These are phyloP conservation scores for Phaethornis superciliosus DNA, from an alignment of 2,113 vertebrate species.

Conservation along the genomic window DNA sequence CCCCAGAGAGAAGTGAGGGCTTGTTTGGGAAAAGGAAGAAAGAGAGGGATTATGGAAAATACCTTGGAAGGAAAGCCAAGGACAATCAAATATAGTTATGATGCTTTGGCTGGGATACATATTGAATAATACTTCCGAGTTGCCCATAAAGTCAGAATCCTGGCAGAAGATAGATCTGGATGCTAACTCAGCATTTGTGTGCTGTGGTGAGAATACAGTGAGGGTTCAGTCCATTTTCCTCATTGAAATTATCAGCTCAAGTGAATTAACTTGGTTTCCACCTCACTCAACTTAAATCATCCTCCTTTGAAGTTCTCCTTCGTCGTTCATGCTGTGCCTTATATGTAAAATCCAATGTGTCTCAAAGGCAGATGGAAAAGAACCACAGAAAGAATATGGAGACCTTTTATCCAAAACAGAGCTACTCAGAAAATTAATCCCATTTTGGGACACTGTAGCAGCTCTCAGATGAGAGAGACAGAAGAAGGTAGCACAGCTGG, in stretches of 20 bases:
- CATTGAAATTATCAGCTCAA: slow-evolving; percentile 16
- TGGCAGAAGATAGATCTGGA: slow-evolving; percentile 10
- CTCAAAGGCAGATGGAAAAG: slow-evolving; percentile 24
- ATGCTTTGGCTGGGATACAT: neutral
- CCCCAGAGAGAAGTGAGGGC: neutral
- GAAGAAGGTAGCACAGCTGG: neutral
- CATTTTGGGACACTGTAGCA: neutral
- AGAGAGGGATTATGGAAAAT: neutral
- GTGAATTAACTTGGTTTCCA: slow-evolving; percentile 32
- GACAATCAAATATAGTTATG: neutral
- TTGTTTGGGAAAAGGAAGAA: neutral
- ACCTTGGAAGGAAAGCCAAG: slow-evolving; percentile 38
- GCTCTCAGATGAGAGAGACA: neutral
- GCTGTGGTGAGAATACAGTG: neutral
- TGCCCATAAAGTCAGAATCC: slow-evolving; percentile 27
- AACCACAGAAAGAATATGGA: slow-evolving; percentile 22
- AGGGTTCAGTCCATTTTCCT: slow-evolving; percentile 7
- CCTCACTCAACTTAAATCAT: slow-evolving; percentile 10
- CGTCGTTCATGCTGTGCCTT: slow-evolving; percentile 2
- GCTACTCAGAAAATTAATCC: slow-evolving; percentile 22
- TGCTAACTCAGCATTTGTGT: slow-evolving; percentile 35
- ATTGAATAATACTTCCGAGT: slow-evolving; percentile 1
- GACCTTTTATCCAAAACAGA: slow-evolving; percentile 22
- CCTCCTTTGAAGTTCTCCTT: slow-evolving; percentile 36
- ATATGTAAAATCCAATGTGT: neutral